Percentiles rank a stretch among this genome's conserved stretches.
phyloP scores from a whole-genome alignment of 2,113 vertebrate species.

The Nematolebias whitei region DNA sequence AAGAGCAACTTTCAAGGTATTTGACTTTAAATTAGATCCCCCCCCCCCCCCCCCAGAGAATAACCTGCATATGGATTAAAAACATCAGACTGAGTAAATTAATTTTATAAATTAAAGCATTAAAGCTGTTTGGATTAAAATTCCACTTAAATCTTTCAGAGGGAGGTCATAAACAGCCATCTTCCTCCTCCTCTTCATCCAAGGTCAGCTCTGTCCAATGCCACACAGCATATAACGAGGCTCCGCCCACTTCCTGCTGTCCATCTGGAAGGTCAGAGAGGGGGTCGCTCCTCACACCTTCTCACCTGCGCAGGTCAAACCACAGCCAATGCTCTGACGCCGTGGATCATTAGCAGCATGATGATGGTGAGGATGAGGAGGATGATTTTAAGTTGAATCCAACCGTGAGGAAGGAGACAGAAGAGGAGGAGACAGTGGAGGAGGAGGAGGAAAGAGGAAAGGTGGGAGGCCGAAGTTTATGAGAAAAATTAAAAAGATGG shows the following conservation, averaged over 20 bases:
- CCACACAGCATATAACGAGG: slow-evolving; percentile 34
- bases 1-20: too few relatives aligned
- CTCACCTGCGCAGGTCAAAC: slow-evolving; percentile 21
- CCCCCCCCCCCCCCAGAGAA: too few relatives aligned
- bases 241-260: slow-evolving; percentile 33
- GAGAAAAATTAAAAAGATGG: too few relatives aligned
- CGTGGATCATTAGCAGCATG: slow-evolving; percentile 30
- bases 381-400: not conserved
- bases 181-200: slow-evolving; percentile 21
- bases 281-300: slow-evolving; percentile 10
- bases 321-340: slow-evolving; percentile 19
- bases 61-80: not conserved
- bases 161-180: not conserved
- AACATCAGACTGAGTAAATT: not conserved
- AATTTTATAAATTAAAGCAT: too few relatives aligned
- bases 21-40: too few relatives aligned
- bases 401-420: slow-evolving; percentile 4
- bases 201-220: slow-evolving; percentile 37
- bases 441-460: not conserved
- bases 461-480: too few relatives aligned
- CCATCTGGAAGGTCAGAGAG: slow-evolving; percentile 20
- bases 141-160: not conserved
- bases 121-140: not conserved
- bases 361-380: slow-evolving; percentile 24
- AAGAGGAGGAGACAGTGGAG: not conserved